A percentile compares a stretch with the other conserved stretches of the same genome.
Conservation (phyloP, 1,140 invertebrate species). For the Helicoverpa zea region DNA sequence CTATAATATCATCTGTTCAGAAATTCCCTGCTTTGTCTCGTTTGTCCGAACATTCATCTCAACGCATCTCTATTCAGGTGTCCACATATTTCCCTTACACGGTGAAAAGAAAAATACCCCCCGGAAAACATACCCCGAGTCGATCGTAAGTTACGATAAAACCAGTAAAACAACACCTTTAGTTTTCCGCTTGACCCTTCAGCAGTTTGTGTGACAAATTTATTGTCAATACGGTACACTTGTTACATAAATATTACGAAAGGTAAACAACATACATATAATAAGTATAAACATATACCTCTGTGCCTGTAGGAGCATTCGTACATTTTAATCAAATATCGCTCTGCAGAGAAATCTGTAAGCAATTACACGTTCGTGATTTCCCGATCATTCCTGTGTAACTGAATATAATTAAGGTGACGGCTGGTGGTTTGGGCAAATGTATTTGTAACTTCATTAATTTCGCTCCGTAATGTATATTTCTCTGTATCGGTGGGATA, state of each 20-base stretch:
- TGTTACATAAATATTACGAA: conserved; percentile 16
- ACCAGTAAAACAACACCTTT: conserved; percentile 29
- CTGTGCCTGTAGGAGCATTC: not conserved
- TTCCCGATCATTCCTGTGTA: conserved; percentile 18
- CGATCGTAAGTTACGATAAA: conserved; percentile 29
- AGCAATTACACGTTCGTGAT: conserved; percentile 17
- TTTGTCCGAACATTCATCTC: conserved; percentile 30
- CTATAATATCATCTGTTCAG: conserved; percentile 31
- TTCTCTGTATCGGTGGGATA: not conserved
- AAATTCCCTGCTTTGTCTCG: conserved; percentile 13
- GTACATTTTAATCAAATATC: conserved; percentile 23
- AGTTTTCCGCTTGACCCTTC: conserved; percentile 37
- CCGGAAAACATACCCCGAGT: not conserved
- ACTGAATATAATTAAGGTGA: conserved; percentile 8
- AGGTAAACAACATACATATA: conserved; percentile 7
- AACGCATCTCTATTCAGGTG: conserved; percentile 18
- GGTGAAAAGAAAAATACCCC: not conserved
- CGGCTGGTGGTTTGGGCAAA: not conserved
- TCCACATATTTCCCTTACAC: conserved; percentile 4
- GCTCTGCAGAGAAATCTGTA: conserved; percentile 25
- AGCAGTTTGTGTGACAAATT: conserved; percentile 33
- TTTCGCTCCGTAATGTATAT: not conserved
- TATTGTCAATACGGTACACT: conserved; percentile 42
- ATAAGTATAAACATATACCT: not conserved
- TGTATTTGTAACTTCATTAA: conserved; percentile 29